Base-by-base conservation (phyloP, 2,797 vertebrate genomes). In the Podarcis siculus region DNA sequence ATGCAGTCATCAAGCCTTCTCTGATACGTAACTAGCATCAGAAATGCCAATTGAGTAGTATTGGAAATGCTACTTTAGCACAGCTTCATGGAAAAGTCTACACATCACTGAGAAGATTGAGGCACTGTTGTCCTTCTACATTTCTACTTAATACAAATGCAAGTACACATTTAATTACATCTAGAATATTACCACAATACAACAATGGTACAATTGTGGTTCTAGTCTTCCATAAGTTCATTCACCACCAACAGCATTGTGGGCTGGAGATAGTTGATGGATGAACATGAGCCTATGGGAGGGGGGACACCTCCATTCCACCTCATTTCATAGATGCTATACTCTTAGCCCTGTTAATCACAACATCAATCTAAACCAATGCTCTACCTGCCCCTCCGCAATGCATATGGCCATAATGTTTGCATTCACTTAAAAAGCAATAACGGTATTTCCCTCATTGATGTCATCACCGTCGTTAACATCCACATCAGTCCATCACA, bases 381-480 rank as follows among this genome's bases (percentile, higher is more conserved):
- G n/a, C 3, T 8, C 61, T 27, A 78, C 7, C 64, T 19, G 21
- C 58, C 61, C 19, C 37, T 76, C 23, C 27, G 73, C 73, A 64
- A 85, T 73, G 79, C 58, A 85, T 30, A 67, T 6, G 32, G 32
- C 45, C 27, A 49, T 75, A 75, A 49, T n/a, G 25, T 66, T 86
- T 66, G 72, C 72, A 76, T 86, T 71, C 71, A 86, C 39, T 86
- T 72, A 86, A 86, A 89, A 89, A 76, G 32, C 71, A 86, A 82
- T 82, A 81, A 89, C 69, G 58, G 58, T 67, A 66, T 86, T 42
- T 61, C 67, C 30, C 32, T 73, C 49, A 73, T 25, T 39, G 78
- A 89, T 89, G 88, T 82, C 71, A 58, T 55, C 76, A 81, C 58
- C 76, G 61, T 86, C 71, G 64, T 81, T 81, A 85, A 85, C 58